Evolutionary conservation across 2,113 vertebrate species (phyloP).

Genomic region (Cranoglanis bouderius): DNA sequence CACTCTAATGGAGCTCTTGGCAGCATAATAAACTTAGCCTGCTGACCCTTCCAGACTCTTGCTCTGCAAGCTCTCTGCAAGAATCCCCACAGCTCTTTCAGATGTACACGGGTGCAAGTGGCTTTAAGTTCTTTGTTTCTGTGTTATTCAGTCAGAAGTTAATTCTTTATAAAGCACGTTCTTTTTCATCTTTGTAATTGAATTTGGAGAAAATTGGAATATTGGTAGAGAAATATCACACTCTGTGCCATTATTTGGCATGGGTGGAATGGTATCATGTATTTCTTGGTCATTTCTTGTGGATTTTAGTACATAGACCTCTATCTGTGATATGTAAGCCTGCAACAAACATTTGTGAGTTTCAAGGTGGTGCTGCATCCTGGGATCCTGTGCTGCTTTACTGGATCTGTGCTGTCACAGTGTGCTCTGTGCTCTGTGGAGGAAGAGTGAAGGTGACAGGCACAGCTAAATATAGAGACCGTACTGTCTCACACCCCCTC

Average conservation of each 20-base stretch:
- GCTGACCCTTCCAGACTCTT: constrained; percentile 50
- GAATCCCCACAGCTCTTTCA: constrained; percentile 34
- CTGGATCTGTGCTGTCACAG: constrained; percentile 72
- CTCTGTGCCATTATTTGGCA: background rate
- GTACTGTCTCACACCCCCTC: constrained; percentile 57
- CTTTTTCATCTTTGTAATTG: background rate
- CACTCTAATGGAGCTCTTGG: constrained; percentile 57
- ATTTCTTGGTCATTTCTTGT: background rate
- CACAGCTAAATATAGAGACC: constrained; percentile 77
- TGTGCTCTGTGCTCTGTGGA: constrained; percentile 43
- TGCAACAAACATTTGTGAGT: constrained; percentile 48
- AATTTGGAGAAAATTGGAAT: background rate
- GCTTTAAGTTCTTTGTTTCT: constrained; percentile 25
- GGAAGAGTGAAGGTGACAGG: constrained; percentile 74
- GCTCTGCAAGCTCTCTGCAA: constrained; percentile 20
- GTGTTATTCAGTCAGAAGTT: background rate
- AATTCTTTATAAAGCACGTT: background rate
- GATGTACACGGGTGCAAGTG: background rate
- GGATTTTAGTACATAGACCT: background rate
- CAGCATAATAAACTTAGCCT: constrained; percentile 57
- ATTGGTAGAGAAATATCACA: background rate
- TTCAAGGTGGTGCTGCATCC: constrained; percentile 57
- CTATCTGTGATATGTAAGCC: constrained; percentile 55
- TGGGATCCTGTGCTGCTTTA: constrained; percentile 70
- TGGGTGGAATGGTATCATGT: background rate